Evolutionary conservation across 1,140 invertebrate genomes (phyloP).

Genomic region (Thereuonema tuberculata): DNA sequence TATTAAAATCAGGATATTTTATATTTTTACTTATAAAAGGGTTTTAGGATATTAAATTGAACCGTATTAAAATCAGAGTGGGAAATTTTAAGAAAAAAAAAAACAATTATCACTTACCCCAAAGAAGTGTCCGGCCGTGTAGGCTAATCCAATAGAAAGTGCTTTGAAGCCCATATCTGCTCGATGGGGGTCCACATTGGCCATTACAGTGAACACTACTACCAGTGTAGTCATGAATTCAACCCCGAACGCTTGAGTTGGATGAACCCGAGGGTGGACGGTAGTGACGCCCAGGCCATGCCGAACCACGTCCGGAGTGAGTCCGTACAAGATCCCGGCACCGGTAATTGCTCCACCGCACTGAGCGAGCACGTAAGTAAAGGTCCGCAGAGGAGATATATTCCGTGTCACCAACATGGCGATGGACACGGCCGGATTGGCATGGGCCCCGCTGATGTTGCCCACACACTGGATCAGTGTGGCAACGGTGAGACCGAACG

Average conservation of each 20-base stretch:
- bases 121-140: conserved; percentile 43
- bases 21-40: too few species aligned
- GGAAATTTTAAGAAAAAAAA: too few species aligned
- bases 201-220: conserved; percentile 20
- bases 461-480: conserved; percentile 28
- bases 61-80: too few species aligned
- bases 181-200: conserved; percentile 30
- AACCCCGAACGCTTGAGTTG: conserved; percentile 21
- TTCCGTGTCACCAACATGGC: conserved; percentile 27
- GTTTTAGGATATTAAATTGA: too few species aligned
- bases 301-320: conserved; percentile 19
- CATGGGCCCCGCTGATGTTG: conserved; percentile 33
- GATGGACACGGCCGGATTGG: conserved; percentile 33
- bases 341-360: conserved; percentile 30
- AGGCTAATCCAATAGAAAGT: conserved; percentile 40
- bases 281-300: conserved; percentile 20
- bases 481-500: conserved; percentile 32
- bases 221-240: conserved; percentile 23
- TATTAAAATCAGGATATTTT: too few species aligned
- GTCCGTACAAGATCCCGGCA: conserved; percentile 22
- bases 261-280: conserved; percentile 18
- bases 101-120: conserved; percentile 44
- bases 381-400: conserved; percentile 25
- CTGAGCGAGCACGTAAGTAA: conserved; percentile 23
- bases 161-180: conserved; percentile 71